phyloP scores from a whole-genome alignment of 2,113 vertebrate genomes.

The Lamprotornis superbus region DNA sequence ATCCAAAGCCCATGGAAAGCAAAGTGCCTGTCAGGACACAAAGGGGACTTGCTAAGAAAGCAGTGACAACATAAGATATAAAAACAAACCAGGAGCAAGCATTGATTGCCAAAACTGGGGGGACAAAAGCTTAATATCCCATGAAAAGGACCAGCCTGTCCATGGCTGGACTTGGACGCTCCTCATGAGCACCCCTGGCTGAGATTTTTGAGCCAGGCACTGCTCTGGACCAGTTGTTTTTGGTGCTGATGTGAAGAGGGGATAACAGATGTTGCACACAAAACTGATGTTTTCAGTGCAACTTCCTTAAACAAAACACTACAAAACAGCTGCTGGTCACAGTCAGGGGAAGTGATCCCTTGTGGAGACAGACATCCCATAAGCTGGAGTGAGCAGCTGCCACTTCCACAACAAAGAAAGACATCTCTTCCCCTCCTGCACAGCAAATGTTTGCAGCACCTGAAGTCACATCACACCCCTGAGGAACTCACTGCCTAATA shows the following conservation, averaged over 20 bases:
- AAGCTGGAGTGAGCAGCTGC: neutral
- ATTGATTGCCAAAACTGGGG: fast-evolving
- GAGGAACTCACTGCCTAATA: neutral
- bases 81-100: neutral
- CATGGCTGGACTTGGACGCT: fast-evolving
- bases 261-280: fast-evolving
- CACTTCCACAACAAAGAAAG: neutral
- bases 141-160: neutral
- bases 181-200: neutral
- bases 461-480: fast-evolving
- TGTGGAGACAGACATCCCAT: neutral
- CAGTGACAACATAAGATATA: fast-evolving
- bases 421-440: too few species aligned
- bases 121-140: neutral
- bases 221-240: neutral
- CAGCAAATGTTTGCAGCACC: neutral
- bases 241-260: neutral
- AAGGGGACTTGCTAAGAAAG: neutral
- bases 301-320: neutral
- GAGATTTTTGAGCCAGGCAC: neutral
- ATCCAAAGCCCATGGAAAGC: constrained; percentile 96
- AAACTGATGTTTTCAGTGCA: neutral
- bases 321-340: neutral
- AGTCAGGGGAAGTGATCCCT: fast-evolving
- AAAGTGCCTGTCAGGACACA: constrained; percentile 72